Base-by-base conservation (phyloP, 2,888 invertebrate species). In the Camponotus fellah region DNA sequence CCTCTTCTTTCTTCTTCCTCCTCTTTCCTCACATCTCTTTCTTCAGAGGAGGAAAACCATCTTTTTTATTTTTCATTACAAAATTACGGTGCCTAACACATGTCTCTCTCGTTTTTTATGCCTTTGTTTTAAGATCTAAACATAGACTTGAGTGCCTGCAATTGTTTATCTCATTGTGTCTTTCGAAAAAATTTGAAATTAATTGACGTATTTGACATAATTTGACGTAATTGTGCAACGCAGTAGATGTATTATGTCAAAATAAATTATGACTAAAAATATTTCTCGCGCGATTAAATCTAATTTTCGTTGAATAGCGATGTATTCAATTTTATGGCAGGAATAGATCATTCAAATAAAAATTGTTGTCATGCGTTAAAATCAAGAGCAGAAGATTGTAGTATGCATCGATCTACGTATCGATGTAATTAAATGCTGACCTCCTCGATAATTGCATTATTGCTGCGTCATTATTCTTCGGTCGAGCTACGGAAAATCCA, bases 401-500 rank as follows among this genome's bases (percentile, higher is more conserved):
- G 26, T 66, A 56, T 64, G 79, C 82, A 83, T 86, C 83, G 84
- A 58, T n/a, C 58, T 86, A 71, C 62, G 76, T 68, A 77, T 69
- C 85, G 77, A n/a, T 80, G 86, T 90, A 90, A 90, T 90, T 88
- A 90, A 90, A 85, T 84, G 85, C 68, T 85, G 88, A 90, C 89
- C 89, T 26, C 85, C 80, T 75, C 83, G 88, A 80, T 90, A 90
- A 90, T 89, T 87, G 85, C 87, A 90, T 90, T 90, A 90, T 89
- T 89, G 87, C 75, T 84, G 86, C 71, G 43, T 46, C 89, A 87
- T 90, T 88, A 87, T 82, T 79, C 83, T 74, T 75, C 82, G 71
- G 77, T 68, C 46, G 64, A 81, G 66, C 84, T 64, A n/a, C 34
- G 84, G 81, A 82, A 89, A 90, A 89, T 88, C 86, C 85, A 85